Evolutionary conservation across 2,797 vertebrate genomes (phyloP).

Genomic region (Typhlichthys subterraneus): DNA sequence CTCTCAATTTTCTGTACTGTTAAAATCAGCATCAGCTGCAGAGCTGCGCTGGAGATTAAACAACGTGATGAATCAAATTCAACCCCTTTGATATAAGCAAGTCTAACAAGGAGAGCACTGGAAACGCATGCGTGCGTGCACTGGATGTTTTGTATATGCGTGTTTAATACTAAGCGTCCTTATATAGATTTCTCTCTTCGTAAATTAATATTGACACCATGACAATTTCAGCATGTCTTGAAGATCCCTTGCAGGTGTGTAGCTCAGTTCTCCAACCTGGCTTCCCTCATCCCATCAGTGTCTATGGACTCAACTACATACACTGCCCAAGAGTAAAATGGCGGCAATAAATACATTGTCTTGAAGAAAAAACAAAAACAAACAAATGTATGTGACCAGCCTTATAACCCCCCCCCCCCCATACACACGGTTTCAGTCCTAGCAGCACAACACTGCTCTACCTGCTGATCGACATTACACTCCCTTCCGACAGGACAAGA

Average conservation of each 20-base stretch:
- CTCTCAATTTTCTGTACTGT: constrained; percentile 61
- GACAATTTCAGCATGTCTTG: constrained; percentile 49
- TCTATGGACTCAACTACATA: constrained; percentile 75
- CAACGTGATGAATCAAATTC: constrained; percentile 60
- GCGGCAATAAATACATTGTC: constrained; percentile 77
- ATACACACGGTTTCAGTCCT: constrained; percentile 43
- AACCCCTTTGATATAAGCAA: constrained; percentile 50
- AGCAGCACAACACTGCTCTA: constrained; percentile 55
- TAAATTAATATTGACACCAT: constrained; percentile 47
- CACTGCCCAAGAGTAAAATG: constrained; percentile 63
- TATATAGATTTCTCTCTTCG: constrained; percentile 22
- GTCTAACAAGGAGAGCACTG: constrained; percentile 48
- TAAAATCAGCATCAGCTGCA: constrained; percentile 53
- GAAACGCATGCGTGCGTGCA: constrained; percentile 31
- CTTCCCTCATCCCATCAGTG: constrained; percentile 67
- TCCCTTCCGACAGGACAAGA: constrained; percentile 37
- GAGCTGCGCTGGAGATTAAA: constrained; percentile 52
- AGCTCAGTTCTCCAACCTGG: constrained; percentile 68
- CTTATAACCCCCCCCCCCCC: constrained; percentile 26
- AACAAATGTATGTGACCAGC: too few species aligned
- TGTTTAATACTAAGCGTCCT: constrained; percentile 38
- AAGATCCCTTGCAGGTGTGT: constrained; percentile 64
- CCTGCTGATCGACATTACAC: constrained; percentile 48
- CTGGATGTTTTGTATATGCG: constrained; percentile 37
- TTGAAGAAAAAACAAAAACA: constrained; percentile 47